A percentile compares a stretch with the other conserved stretches of the same genome.
phyloP scores from a whole-genome alignment of 2,797 vertebrate species.

The Sphenopsis melanotis region DNA sequence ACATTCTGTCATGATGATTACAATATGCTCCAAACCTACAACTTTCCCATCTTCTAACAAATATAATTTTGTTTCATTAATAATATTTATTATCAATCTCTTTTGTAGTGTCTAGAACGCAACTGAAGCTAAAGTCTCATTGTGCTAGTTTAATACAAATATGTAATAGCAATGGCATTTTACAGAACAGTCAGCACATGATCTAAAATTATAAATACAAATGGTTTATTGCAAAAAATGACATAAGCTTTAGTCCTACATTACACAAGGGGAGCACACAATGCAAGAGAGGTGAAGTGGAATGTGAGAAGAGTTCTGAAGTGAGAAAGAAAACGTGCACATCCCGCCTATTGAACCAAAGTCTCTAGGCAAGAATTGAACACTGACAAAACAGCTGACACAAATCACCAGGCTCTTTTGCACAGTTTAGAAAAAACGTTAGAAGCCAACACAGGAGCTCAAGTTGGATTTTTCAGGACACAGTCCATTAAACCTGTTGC shows the following conservation, averaged over 20 bases:
- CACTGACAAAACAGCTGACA: neutral
- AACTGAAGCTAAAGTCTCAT: neutral
- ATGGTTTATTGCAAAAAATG: neutral
- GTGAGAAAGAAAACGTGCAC: neutral
- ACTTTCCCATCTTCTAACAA: neutral
- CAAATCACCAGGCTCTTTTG: neutral
- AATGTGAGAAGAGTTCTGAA: neutral
- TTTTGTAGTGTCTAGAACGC: neutral
- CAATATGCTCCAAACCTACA: neutral
- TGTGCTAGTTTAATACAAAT: neutral
- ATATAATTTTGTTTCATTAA: neutral
- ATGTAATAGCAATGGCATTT: neutral
- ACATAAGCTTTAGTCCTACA: neutral
- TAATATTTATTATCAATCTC: neutral
- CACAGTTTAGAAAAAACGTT: neutral
- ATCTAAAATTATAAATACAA: neutral
- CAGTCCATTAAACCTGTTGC: neutral
- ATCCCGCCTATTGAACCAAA: neutral
- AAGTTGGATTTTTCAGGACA: neutral
- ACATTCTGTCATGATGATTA: neutral
- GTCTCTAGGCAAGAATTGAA: neutral
- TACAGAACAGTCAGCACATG: neutral
- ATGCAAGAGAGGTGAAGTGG: neutral
- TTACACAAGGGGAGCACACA: neutral
- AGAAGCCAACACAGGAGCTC: neutral